Evolutionary conservation across 1,140 invertebrate species (phyloP).

Genomic region (Linepithema humile): DNA sequence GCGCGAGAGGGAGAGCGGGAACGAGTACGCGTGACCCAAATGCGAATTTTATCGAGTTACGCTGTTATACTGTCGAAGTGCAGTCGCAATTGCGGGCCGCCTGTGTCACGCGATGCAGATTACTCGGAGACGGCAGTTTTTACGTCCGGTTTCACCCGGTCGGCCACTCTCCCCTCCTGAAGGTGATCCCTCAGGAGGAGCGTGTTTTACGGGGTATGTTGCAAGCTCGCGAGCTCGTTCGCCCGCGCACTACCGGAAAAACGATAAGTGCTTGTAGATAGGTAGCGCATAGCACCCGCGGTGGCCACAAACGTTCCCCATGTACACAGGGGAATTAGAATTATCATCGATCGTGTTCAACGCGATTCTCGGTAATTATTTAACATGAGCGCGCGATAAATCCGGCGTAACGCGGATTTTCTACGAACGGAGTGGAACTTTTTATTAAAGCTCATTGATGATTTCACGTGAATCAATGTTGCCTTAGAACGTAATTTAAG

Average conservation of each 20-base stretch:
- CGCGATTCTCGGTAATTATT: conserved; percentile 31
- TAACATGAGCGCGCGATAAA: conserved; percentile 17
- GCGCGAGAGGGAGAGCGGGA: background rate
- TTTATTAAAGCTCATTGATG: background rate
- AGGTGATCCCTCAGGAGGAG: conserved; percentile 13
- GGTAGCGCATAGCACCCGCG: background rate
- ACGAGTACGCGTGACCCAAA: conserved; percentile 77
- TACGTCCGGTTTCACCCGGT: conserved; percentile 59
- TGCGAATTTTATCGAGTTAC: conserved; percentile 78
- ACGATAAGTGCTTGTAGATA: conserved; percentile 64
- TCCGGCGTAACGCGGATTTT: background rate
- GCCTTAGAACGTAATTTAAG: too few relatives aligned
- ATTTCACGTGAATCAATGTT: background rate
- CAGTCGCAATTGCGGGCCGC: conserved; percentile 72
- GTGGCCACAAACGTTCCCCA: background rate
- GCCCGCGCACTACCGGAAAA: conserved; percentile 62
- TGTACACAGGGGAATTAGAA: conserved; percentile 21
- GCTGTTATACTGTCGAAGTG: conserved; percentile 75
- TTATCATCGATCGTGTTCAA: conserved; percentile 45
- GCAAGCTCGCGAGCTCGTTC: conserved; percentile 29
- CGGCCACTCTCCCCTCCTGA: background rate
- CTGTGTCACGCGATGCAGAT: conserved; percentile 77
- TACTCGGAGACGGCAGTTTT: conserved; percentile 66
- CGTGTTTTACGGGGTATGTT: conserved; percentile 34
- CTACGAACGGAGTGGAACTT: background rate